phyloP scores from a whole-genome alignment of 2,888 invertebrate genomes.

The Sphaerophoria rueppellii region DNA sequence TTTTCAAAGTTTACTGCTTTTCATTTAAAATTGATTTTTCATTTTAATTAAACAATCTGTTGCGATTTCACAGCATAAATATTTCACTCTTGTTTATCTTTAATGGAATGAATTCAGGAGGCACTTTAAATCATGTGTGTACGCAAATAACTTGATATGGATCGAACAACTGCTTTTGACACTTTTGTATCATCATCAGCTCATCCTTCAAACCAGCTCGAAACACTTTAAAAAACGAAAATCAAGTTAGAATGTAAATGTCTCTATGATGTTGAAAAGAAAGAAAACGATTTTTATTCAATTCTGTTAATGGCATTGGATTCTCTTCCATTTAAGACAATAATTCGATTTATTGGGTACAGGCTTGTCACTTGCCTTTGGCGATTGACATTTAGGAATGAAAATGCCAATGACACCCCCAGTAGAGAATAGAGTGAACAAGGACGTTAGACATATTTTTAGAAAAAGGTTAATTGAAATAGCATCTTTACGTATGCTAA shows the following conservation, averaged over 20 bases:
- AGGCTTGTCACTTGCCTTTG: not conserved
- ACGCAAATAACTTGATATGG: too few relatives aligned
- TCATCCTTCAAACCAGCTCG: not conserved
- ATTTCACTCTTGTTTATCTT: too few relatives aligned
- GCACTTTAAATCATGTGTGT: too few relatives aligned
- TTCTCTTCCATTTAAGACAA: not conserved
- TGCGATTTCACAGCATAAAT: too few relatives aligned
- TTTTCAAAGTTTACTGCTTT: not conserved
- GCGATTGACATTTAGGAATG: not conserved
- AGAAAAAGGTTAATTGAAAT: not conserved
- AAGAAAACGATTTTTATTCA: not conserved
- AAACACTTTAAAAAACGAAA: not conserved
- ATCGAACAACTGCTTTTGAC: too few relatives aligned
- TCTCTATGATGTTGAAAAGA: not conserved
- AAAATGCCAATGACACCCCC: not conserved
- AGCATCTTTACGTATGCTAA: not conserved
- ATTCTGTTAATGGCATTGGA: not conserved
- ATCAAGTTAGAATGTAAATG: not conserved
- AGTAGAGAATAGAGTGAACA: not conserved
- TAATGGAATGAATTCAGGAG: too few relatives aligned
- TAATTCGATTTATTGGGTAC: not conserved
- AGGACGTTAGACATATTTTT: not conserved
- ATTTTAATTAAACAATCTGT: not conserved
- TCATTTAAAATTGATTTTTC: slow-evolving; percentile 3
- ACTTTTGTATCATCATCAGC: not conserved